A percentile compares a stretch with the other conserved stretches of the same genome.
phyloP scores from a whole-genome alignment of 2,113 vertebrate species.

The Apteryx mantelli region DNA sequence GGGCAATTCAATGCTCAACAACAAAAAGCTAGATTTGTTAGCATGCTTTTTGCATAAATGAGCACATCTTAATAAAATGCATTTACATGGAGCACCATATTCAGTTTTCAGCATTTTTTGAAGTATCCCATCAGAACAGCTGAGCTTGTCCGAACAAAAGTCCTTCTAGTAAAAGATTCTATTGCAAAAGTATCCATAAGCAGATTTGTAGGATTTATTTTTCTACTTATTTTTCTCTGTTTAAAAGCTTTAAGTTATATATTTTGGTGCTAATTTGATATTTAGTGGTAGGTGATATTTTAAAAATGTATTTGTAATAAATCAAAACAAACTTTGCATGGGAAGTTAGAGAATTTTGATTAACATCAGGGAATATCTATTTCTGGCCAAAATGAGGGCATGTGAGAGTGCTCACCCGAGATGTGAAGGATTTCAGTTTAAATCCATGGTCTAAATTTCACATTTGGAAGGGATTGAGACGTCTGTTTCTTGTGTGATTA shows the following conservation, averaged over 20 bases:
- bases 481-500: neutral
- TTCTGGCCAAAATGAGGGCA: neutral
- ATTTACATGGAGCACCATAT: neutral
- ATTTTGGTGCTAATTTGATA: neutral
- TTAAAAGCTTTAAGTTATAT: neutral
- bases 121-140: neutral
- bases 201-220: neutral
- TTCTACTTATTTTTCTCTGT: neutral
- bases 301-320: neutral
- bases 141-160: neutral
- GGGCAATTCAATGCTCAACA: neutral
- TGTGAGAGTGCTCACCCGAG: neutral
- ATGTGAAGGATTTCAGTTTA: neutral
- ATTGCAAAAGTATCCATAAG: neutral
- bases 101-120: neutral
- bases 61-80: neutral
- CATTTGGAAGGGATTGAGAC: neutral
- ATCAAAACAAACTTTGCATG: neutral
- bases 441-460: neutral
- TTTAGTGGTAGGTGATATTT: neutral
- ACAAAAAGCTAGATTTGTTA: neutral
- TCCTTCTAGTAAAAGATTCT: neutral
- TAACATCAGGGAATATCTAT: neutral
- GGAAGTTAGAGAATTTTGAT: neutral
- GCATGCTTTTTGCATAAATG: neutral